Base-by-base conservation (phyloP, 2,113 vertebrate species). In the Ammodytes marinus region DNA sequence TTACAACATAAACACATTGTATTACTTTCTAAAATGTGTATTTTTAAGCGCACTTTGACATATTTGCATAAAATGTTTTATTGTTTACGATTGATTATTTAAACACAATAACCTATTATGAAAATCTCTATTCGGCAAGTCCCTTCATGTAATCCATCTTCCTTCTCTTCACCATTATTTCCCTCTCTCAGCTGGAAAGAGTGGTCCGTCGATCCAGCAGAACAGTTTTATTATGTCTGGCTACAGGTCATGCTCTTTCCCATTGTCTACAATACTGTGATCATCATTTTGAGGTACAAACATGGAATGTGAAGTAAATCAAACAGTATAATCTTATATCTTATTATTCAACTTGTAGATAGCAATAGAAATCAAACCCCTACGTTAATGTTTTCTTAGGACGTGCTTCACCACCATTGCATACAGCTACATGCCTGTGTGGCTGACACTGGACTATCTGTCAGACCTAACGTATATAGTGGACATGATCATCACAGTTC, bases 191-290 rank as follows among this genome's bases (percentile, higher is more conserved):
- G 94, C 17, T 95, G 91, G 94, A 94, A 5, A 27, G 89, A 94
- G 6, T 93, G 89, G 93, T 79, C 88, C 17, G 84, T 98, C 54
- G 97, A 99, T 88, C 97, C 98, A 0, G 95, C 97, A 0, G 96
- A 96, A 0, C 94, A 95, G 13, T 93, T 94, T 86, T 97, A 98
- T 82, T 97, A 97, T 52, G 27, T 92, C 19, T 99, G 98, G 97
- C 91, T 98, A 39, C 95, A 96, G 80, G 61, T 95, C 1, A 97
- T 97, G 96, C 94, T 92, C 57, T 80, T 96, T 8, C 97, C 97
- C 39, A 72, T 99, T 46, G 87, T 97, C 76, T 99, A 98, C 93
- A 98, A 98, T 91, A 96, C 95, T 93, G 94, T 97, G 27, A 90
- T 97, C 79, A 88, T 97, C 43, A 94, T 99, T 84, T 94, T 96